These are phyloP conservation scores for Microtus oregoni DNA, from an alignment of 2,113 vertebrate genomes.

Conservation along the genomic window DNA sequence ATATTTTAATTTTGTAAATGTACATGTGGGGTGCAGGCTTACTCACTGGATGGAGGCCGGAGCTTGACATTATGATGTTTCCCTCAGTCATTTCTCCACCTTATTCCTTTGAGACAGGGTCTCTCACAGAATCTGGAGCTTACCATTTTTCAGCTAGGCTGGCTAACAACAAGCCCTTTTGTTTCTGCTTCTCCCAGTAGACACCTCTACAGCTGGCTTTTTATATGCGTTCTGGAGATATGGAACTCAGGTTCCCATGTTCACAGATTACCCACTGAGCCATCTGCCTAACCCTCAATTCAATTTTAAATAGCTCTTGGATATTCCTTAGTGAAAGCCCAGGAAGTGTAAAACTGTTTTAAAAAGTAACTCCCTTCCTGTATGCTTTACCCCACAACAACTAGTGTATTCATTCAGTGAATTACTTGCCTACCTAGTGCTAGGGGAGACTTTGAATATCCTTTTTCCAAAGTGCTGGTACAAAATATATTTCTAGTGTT, in stretches of 20 bases:
- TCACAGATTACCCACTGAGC: not conserved
- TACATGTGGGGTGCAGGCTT: not conserved
- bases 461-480: not conserved
- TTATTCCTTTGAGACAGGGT: not conserved
- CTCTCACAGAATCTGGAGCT: not conserved
- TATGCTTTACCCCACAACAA: not conserved
- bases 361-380: not conserved
- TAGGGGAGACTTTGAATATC: not conserved
- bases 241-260: not conserved
- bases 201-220: not conserved
- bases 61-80: not conserved
- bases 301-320: not conserved
- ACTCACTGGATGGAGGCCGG: not conserved
- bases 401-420: not conserved
- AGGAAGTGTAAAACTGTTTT: not conserved
- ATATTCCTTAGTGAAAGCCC: not conserved
- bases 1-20: not conserved
- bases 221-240: not conserved
- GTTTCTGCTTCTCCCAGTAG: not conserved
- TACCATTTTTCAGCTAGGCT: not conserved
- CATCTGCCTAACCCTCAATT: not conserved
- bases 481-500: not conserved
- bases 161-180: not conserved
- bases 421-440: not conserved
- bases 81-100: not conserved